Percentiles rank a stretch among this genome's conserved stretches.
Evolutionary conservation across 2,888 invertebrate species (phyloP).

Genomic region (Hypolimnas misippus): DNA sequence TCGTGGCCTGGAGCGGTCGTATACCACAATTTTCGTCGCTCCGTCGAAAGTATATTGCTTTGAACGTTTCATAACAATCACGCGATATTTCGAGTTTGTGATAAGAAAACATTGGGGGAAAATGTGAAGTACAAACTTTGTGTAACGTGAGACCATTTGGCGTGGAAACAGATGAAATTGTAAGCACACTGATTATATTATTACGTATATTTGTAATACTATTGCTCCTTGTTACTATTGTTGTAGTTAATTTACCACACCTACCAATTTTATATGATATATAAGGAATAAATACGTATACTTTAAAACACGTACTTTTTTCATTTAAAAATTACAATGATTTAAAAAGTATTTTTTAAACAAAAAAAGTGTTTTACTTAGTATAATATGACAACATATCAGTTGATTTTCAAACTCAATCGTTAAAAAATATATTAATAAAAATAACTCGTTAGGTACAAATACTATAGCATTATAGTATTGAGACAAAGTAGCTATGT

Average conservation of each 20-base stretch:
- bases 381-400: too few relatives aligned
- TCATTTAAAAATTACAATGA: too few relatives aligned
- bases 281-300: too few relatives aligned
- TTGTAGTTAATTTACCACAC: not conserved
- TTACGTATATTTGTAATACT: constrained; percentile 28
- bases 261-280: too few relatives aligned
- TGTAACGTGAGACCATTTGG: constrained; percentile 41
- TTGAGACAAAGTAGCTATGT: not conserved
- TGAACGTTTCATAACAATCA: constrained; percentile 38
- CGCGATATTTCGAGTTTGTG: constrained; percentile 39
- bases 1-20: constrained; percentile 49
- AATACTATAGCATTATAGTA: not conserved
- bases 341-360: too few relatives aligned
- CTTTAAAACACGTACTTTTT: too few relatives aligned
- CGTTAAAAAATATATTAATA: too few relatives aligned
- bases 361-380: too few relatives aligned
- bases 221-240: constrained; percentile 19
- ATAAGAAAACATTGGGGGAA: constrained; percentile 43
- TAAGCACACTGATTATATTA: constrained; percentile 44
- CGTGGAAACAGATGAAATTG: constrained; percentile 45
- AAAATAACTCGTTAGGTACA: not conserved
- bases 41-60: constrained; percentile 43
- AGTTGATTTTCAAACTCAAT: too few relatives aligned
- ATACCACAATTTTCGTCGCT: constrained; percentile 16
- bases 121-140: constrained; percentile 50